Conservation (phyloP, 2,888 invertebrate genomes). For the Chrysina gloriosa region DNA sequence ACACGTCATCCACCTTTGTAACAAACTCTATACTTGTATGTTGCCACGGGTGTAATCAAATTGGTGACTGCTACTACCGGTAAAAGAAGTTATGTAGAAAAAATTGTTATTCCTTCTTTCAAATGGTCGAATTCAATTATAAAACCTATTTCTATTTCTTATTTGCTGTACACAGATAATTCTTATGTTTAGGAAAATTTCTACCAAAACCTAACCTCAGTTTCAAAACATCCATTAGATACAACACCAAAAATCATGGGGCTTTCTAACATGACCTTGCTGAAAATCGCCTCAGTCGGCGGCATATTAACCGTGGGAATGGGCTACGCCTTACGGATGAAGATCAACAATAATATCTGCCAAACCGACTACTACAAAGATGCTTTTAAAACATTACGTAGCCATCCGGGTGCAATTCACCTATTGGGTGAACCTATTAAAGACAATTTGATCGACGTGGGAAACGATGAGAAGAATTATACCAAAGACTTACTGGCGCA, state of each 20-base stretch:
- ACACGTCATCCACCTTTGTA: no score
- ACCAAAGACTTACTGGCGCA: slow-evolving; percentile 69
- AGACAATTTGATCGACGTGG: slow-evolving; percentile 72
- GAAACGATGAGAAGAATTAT: slow-evolving; percentile 67
- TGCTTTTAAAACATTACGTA: slow-evolving; percentile 71
- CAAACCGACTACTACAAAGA: slow-evolving; percentile 72
- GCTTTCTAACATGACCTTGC: slow-evolving; percentile 66
- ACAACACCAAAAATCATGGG: slow-evolving; percentile 28
- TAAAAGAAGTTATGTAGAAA: no score
- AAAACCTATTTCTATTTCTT: no score
- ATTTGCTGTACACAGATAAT: no score
- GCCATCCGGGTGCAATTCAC: slow-evolving; percentile 71
- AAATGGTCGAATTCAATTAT: no score
- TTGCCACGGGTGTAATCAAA: no score
- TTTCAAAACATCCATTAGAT: no score
- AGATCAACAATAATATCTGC: slow-evolving; percentile 69
- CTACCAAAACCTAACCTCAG: no score
- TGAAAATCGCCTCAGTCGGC: slow-evolving; percentile 74
- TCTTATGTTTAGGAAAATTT: no score
- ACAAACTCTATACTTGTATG: no score
- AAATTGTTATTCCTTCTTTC: no score
- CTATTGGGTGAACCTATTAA: slow-evolving; percentile 81
- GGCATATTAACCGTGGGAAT: slow-evolving; percentile 70
- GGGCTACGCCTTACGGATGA: slow-evolving; percentile 67
- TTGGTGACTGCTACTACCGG: no score